Evolutionary conservation across 2,113 vertebrate species (phyloP), one percentile per base, ranked within the genome.

Genomic region (Camelus bactrianus): DNA sequence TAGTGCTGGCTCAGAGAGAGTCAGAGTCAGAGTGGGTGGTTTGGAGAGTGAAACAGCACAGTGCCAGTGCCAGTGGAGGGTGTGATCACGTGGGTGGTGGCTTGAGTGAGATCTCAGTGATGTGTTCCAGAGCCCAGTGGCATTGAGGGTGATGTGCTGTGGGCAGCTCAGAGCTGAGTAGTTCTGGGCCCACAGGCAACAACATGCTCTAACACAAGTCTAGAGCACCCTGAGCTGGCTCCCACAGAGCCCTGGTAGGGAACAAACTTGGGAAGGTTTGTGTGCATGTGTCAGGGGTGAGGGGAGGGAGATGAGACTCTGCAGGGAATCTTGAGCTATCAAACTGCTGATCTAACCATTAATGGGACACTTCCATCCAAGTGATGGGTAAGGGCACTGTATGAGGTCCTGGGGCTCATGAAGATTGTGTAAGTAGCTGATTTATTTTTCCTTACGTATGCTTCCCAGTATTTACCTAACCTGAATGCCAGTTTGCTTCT

Each of bases 11-110:
- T 30, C 50, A 3, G 4, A 26, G n/a, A 60, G 38, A 52, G 17
- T 67, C 35, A 84, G 54, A 16, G 24, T 52, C 22, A 26, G 38
- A 52, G 48, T 6, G 52, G 22, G 46, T 30, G 20, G 32, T 52
- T 60, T 83, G 54, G 19, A 56, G 15, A 58, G 17, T 24, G 3
- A 17, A 52, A 48, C 7, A 48, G 46, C n/a, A 54, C 11, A 72
- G 2, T 7, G 22, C 4, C 58, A 79, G 0, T 11, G 10, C 22
- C 48, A 24, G 0, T 2, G 46, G 46, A n/a, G 24, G 32, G 46
- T 42, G 10, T 0, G 2, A 8, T 20, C 3, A 5, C 0, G 17
- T 4, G 62, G 7, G 3, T 26, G 11, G 24, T 52, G n/a, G 87
- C 28, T 72, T n/a, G 56, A 38, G 15, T 35, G 76, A 38, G 22